phyloP scores from a whole-genome alignment of 2,888 invertebrate species.

The Diogma glabrata region DNA sequence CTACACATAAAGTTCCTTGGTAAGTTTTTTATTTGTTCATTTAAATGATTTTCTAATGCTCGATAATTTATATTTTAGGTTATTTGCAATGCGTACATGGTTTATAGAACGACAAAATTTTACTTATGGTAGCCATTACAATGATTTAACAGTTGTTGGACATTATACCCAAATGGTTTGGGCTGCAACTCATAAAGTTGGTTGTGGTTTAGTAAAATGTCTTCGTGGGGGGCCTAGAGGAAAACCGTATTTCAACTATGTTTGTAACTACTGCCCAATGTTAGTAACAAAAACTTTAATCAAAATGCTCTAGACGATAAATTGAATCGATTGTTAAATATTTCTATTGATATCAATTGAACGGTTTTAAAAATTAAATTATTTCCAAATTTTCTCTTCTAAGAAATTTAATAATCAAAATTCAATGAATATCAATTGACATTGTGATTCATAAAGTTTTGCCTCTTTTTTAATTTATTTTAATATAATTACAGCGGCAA shows the following conservation, averaged over 20 bases:
- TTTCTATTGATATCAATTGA: neutral
- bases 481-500: constrained; percentile 60
- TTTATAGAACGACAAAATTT: constrained; percentile 63
- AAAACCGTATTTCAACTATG: constrained; percentile 60
- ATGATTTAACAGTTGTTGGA: constrained; percentile 51
- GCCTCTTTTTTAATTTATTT: neutral
- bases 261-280: constrained; percentile 78
- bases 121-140: constrained; percentile 50
- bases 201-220: constrained; percentile 64
- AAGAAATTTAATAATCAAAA: neutral
- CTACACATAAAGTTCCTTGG: constrained; percentile 71
- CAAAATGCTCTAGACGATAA: too few species aligned
- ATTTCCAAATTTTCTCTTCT: too few species aligned
- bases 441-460: neutral
- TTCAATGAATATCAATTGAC: neutral
- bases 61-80: too few species aligned
- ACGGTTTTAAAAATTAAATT: too few species aligned
- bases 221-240: constrained; percentile 45
- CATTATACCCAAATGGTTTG: constrained; percentile 79
- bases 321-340: too few species aligned
- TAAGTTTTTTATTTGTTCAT: constrained; percentile 40
- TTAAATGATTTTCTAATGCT: too few species aligned
- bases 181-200: constrained; percentile 65
- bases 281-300: too few species aligned
- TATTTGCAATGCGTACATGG: constrained; percentile 69